These are phyloP conservation scores for Aphaenogaster rudis DNA, from an alignment of 1,140 invertebrate genomes.

Conservation along the genomic window DNA sequence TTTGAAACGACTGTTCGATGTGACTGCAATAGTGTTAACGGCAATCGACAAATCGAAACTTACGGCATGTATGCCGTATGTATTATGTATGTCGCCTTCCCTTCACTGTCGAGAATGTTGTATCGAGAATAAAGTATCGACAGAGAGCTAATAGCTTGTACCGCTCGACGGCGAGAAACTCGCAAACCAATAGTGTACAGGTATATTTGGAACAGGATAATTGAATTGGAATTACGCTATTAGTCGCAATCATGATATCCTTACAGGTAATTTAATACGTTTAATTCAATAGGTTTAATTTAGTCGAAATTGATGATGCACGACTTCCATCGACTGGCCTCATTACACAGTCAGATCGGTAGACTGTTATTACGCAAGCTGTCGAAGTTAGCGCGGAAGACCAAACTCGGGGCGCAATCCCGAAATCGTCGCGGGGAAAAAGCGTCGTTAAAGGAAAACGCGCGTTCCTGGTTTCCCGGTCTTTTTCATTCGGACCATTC, in stretches of 20 bases:
- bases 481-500: constrained; percentile 4
- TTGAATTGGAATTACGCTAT: constrained; percentile 43
- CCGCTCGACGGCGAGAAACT: constrained; percentile 27
- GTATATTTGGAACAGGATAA: constrained; percentile 21
- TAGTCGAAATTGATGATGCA: background rate
- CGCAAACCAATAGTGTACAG: background rate
- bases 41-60: constrained; percentile 8
- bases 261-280: constrained; percentile 9
- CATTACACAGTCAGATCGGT: constrained; percentile 17
- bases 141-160: constrained; percentile 16
- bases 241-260: constrained; percentile 12
- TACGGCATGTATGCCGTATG: background rate
- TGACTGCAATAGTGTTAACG: background rate
- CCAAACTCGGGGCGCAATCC: background rate
- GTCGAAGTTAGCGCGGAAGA: constrained; percentile 4
- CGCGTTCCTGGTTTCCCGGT: background rate
- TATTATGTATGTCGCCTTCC: constrained; percentile 40
- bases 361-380: background rate
- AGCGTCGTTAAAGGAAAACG: background rate
- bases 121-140: constrained; percentile 21
- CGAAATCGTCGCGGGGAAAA: background rate
- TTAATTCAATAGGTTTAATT: constrained; percentile 30
- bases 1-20: background rate
- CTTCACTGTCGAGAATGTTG: constrained; percentile 42
- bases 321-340: background rate